Conservation (phyloP, 2,888 invertebrate species). For the Ochlodes sylvanus region DNA sequence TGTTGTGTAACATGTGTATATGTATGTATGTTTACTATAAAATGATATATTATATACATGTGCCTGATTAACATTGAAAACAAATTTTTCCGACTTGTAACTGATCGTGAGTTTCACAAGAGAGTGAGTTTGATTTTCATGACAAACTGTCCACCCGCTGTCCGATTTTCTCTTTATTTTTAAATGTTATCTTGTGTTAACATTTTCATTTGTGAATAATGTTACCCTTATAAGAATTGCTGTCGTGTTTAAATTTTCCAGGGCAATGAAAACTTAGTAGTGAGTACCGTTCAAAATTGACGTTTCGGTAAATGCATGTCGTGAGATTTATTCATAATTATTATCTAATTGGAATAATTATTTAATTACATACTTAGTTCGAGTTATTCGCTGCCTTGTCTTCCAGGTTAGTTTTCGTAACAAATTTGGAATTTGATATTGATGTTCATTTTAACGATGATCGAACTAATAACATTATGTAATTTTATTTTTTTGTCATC, state of each 20-base stretch:
- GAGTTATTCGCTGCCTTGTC: constrained; percentile 19
- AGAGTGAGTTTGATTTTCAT: constrained; percentile 55
- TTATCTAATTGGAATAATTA: constrained; percentile 31
- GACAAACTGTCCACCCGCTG: constrained; percentile 57
- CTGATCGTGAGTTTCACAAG: constrained; percentile 19
- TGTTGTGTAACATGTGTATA: neutral
- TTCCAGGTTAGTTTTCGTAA: constrained; percentile 24
- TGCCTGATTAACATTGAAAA: neutral
- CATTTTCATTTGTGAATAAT: constrained; percentile 71
- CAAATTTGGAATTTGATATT: constrained; percentile 1
- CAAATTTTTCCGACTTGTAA: constrained; percentile 29
- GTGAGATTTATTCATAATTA: constrained; percentile 35
- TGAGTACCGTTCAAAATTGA: constrained; percentile 68
- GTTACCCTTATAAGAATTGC: constrained; percentile 65
- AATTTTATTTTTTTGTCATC: neutral
- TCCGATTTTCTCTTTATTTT: constrained; percentile 7
- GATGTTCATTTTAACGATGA: constrained; percentile 23
- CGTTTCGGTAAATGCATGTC: constrained; percentile 60
- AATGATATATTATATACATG: neutral
- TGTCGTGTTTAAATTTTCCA: constrained; percentile 78
- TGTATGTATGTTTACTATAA: too few species aligned
- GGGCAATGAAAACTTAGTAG: constrained; percentile 84
- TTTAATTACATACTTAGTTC: constrained; percentile 17
- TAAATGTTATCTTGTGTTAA: constrained; percentile 37
- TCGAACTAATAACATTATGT: constrained; percentile 24